Percentiles rank a stretch among this genome's conserved stretches.
These are phyloP conservation scores for Psittacula echo DNA, from an alignment of 2,797 vertebrate genomes.

Conservation along the genomic window DNA sequence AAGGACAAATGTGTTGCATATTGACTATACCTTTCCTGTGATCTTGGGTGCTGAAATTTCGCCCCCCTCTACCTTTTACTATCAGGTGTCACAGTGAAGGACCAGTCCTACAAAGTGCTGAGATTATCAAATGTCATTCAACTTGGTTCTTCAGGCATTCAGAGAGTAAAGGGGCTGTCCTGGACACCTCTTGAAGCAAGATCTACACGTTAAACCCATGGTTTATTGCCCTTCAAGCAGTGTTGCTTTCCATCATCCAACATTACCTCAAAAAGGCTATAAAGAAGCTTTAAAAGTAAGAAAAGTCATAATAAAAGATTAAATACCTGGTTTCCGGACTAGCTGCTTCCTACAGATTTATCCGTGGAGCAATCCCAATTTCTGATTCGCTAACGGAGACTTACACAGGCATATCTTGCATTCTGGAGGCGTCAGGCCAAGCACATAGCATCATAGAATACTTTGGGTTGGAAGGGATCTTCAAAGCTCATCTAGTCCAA, in stretches of 20 bases:
- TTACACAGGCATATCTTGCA: not conserved
- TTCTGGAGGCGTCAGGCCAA: not conserved
- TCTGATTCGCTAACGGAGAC: not conserved
- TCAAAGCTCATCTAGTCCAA: not conserved
- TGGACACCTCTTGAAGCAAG: not conserved
- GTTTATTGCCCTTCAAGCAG: not conserved
- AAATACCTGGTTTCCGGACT: not conserved
- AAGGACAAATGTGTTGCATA: accelerated
- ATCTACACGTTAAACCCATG: accelerated
- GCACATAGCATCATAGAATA: not conserved
- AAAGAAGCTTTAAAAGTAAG: not conserved
- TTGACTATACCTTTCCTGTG: not conserved
- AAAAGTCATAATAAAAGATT: not conserved
- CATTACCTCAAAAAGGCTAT: not conserved
- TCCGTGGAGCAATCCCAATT: not conserved
- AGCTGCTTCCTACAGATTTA: not conserved
- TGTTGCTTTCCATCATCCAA: not conserved
- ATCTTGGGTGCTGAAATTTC: not conserved
- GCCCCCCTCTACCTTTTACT: not conserved
- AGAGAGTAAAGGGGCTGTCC: not conserved
- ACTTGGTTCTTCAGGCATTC: not conserved
- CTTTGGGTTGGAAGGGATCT: not conserved
- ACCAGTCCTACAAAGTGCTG: not conserved
- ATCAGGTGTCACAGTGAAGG: not conserved
- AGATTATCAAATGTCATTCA: not conserved